A percentile compares a stretch with the other conserved stretches of the same genome.
phyloP scores from a whole-genome alignment of 1,140 invertebrate genomes.

The Micrasema minimum region DNA sequence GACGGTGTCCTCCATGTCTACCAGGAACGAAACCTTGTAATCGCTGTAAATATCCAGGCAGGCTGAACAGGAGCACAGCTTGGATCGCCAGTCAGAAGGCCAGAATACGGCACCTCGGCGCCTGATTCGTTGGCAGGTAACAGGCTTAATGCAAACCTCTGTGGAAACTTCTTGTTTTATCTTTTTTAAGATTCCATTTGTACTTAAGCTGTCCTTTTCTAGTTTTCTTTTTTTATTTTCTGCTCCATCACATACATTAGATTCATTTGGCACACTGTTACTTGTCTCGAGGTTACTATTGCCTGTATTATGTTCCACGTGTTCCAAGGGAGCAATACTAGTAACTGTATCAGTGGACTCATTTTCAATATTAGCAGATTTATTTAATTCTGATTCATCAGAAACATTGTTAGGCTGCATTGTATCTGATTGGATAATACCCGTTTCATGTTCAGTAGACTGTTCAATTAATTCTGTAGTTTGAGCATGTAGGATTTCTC shows the following conservation, averaged over 20 bases:
- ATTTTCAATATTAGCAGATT: no score
- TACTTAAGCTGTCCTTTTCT: slow-evolving; percentile 7
- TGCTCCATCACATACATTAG: background rate
- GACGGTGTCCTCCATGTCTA: slow-evolving; percentile 87
- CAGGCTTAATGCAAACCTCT: slow-evolving; percentile 39
- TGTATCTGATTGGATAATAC: no score
- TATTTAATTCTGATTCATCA: no score
- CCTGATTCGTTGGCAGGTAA: background rate
- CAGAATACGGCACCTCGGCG: slow-evolving; percentile 71
- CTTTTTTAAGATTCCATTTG: slow-evolving; percentile 16
- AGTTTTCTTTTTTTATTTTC: slow-evolving; percentile 37
- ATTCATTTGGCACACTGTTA: background rate
- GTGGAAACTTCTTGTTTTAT: slow-evolving; percentile 34
- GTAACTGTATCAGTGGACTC: no score
- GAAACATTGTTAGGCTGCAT: no score
- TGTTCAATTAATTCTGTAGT: no score
- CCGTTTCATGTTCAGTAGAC: no score
- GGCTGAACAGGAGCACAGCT: slow-evolving; percentile 75
- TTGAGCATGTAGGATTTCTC: no score
- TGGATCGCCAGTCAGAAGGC: slow-evolving; percentile 77
- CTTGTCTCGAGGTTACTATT: no score
- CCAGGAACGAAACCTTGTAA: slow-evolving; percentile 76
- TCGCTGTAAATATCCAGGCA: slow-evolving; percentile 77
- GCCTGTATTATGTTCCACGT: no score
- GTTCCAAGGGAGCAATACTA: no score